Conservation (phyloP, 2,888 invertebrate genomes). For the Pteria penguin region DNA sequence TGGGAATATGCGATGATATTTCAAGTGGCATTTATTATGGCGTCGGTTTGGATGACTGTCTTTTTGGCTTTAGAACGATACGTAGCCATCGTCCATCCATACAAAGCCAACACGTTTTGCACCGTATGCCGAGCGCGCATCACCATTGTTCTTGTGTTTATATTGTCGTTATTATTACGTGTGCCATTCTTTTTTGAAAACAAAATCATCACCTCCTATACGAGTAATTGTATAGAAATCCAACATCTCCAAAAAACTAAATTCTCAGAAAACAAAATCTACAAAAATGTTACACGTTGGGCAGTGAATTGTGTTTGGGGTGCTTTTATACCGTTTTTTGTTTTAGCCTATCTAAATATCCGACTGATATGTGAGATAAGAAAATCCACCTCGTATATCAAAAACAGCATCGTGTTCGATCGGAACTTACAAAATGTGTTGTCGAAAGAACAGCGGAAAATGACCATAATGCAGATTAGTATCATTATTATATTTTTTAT, state of each 20-base stretch:
- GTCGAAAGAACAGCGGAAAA: conserved; percentile 75
- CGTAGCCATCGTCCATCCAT: conserved; percentile 78
- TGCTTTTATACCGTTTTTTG: conserved; percentile 71
- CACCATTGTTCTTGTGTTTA: conserved; percentile 66
- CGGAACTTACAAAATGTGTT: conserved; percentile 65
- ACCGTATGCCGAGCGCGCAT: conserved; percentile 70
- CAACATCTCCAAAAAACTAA: conserved; percentile 47
- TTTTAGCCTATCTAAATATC: conserved; percentile 71
- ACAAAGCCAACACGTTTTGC: conserved; percentile 71
- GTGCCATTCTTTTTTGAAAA: conserved; percentile 71
- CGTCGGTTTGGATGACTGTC: conserved; percentile 77
- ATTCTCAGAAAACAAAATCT: conserved; percentile 53
- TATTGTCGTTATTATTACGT: conserved; percentile 61
- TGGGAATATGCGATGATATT: conserved; percentile 62
- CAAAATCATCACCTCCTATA: conserved; percentile 46
- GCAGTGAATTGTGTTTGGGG: conserved; percentile 63
- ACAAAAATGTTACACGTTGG: conserved; percentile 61
- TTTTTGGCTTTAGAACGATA: conserved; percentile 77
- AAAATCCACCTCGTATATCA: conserved; percentile 74
- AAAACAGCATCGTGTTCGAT: conserved; percentile 65
- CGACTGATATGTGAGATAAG: conserved; percentile 76
- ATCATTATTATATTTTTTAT: conserved; percentile 77
- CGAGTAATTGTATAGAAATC: conserved; percentile 33
- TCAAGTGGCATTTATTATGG: conserved; percentile 61
- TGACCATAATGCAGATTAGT: conserved; percentile 77